Conservation (phyloP, 2,113 vertebrate species). For the Festucalex cinctus region DNA sequence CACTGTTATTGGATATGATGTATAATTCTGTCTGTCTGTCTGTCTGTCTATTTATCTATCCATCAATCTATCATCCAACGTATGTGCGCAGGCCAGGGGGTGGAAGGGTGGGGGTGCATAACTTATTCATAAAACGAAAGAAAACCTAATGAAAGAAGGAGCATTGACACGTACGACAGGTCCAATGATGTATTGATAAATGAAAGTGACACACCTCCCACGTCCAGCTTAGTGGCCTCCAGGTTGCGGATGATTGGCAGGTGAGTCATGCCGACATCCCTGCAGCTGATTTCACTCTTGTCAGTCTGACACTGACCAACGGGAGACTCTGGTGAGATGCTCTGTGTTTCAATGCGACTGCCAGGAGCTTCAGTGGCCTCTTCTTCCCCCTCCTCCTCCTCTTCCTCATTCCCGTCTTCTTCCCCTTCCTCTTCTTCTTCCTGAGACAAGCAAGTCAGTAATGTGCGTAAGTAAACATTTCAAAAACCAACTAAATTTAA, state of each 20-base stretch:
- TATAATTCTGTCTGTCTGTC: no score
- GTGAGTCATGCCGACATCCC: conserved; percentile 63
- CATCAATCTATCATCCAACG: no score
- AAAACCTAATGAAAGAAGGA: no score
- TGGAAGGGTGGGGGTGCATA: no score
- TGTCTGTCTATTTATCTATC: no score
- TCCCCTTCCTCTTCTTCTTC: conserved; percentile 29
- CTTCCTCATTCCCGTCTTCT: not conserved
- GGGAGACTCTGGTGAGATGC: conserved; percentile 41
- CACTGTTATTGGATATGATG: no score
- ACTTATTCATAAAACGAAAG: no score
- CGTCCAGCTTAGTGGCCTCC: conserved; percentile 69
- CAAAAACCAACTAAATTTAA: not conserved
- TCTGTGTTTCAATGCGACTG: conserved; percentile 45
- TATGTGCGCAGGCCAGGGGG: no score
- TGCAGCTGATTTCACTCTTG: conserved; percentile 66
- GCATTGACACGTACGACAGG: not conserved
- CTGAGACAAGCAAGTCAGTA: conserved; percentile 2
- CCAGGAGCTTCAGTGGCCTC: conserved; percentile 45
- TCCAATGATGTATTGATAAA: not conserved
- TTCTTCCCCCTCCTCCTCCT: conserved; percentile 35
- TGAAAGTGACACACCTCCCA: conserved; percentile 69
- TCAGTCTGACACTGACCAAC: conserved; percentile 63
- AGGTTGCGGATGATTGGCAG: conserved; percentile 70
- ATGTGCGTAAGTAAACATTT: not conserved